A percentile compares a stretch with the other conserved stretches of the same genome.
phyloP scores from a whole-genome alignment of 2,888 invertebrate species.

The Tanypteryx hageni region DNA sequence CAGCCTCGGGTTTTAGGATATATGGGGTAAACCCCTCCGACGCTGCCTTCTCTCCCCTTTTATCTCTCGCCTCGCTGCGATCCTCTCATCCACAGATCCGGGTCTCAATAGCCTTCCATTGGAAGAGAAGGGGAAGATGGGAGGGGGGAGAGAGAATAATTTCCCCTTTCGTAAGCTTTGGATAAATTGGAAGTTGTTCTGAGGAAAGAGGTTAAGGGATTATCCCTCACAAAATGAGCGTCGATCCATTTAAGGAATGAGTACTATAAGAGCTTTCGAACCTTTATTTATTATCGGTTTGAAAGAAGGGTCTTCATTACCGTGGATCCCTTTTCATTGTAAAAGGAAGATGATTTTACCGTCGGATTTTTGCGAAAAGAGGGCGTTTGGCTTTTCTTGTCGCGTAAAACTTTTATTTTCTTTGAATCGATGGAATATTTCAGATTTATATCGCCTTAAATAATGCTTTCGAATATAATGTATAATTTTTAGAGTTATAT shows the following conservation, averaged over 20 bases:
- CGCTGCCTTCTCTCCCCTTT: not conserved
- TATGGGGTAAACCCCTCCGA: not conserved
- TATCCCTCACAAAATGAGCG: not conserved
- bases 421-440: too few relatives aligned
- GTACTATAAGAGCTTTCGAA: not conserved
- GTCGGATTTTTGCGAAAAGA: too few relatives aligned
- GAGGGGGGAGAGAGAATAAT: not conserved
- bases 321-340: not conserved
- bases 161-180: constrained; percentile 3
- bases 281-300: not conserved
- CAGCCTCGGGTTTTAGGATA: not conserved
- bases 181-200: constrained; percentile 49
- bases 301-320: not conserved
- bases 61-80: not conserved
- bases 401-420: too few relatives aligned
- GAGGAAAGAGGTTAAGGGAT: constrained; percentile 22
- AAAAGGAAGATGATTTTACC: too few relatives aligned
- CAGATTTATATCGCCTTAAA: too few relatives aligned
- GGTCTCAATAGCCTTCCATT: not conserved
- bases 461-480: too few relatives aligned
- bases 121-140: not conserved
- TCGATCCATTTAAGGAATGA: constrained; percentile 38
- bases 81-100: not conserved
- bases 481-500: too few relatives aligned
- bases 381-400: too few relatives aligned